Base-by-base conservation (phyloP, 53 echinoderm and acorn worm genomes). In the Pentamera pediparva region DNA sequence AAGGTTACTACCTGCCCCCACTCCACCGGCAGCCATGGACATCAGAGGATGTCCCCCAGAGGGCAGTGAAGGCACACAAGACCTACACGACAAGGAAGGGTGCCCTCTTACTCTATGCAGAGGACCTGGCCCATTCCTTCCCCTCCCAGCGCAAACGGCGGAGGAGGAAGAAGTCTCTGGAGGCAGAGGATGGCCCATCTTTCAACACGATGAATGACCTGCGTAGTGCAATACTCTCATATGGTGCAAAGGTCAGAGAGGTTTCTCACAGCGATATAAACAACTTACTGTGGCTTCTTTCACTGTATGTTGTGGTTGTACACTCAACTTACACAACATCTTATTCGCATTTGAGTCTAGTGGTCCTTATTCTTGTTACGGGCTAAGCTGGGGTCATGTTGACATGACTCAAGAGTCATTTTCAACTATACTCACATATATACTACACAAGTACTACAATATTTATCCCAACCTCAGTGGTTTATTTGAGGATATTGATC, bases 81-180 rank as follows among this genome's bases (percentile, higher is more conserved):
- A 98, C 98, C 25, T 98, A 92, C 76, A 91, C 91, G 12, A 98
- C 91, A 3, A 80, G 98, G 48, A 98, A 98, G 53, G 98, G 98
- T 28, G 91, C 98, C 40, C 70, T 96, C 40, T 53, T 96, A 35
- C 86, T 96, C 48, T 96, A 90, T 59, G 87, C 98, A 28, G 98
- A 96, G 51, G 98, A 96, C 47, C 74, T 91, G 30, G 91, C 98
- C 17, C 47, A 82, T 74, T 74, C 89, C 13, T 29, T 50, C 32
- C 50, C 70, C 1, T 12, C 70, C 33, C n/a, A 52, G 20, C 28
- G 33, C 36, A 28, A 35, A 11, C 52, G 15, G 5, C 30, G 31
- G 20, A 52, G 45, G 29, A 81, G 70, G 39, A 76, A 76, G 19
- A 79, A 83, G 45, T 76, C 96, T 4, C 37, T 91, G 54, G 98